Base-by-base conservation (phyloP, 2,888 invertebrate species). In the Hypercompe scribonia region DNA sequence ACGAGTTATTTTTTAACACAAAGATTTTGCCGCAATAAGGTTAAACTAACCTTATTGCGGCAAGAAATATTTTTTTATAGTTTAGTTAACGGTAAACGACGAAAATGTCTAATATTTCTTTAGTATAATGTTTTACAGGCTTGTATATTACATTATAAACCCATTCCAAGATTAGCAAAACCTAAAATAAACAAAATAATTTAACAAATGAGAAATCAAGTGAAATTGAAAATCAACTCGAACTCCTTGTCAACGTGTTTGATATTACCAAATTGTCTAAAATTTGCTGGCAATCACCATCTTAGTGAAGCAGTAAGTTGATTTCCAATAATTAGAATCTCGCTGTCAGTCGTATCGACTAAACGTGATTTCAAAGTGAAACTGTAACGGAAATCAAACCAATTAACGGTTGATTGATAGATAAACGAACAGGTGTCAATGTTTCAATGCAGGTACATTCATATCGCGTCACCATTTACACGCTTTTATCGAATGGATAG, bases 251-350 rank as follows among this genome's bases (percentile, higher is more conserved):
- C 66, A 83, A 83, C 79, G 77, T 81, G 71, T 76, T 75, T 77
- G 75, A 72, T 72, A 76, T 76, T 74, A 77, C 67, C 61, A 78
- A 78, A 80, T 76, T 77, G 72, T 78, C 78, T 74, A 76, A 81
- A 83, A 74, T 73, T 73, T 73, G 54, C 70, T 31, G 68, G 80
- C 80, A 78, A 84, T 84, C 74, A 79, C 73, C 72, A 81, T 84
- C 78, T 82, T 75, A 74, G 75, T 76, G 65, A 73, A 73, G 65
- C 66, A 67, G 76, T 72, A 80, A 74, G 75, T 80, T 77, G 77
- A 75, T 81, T 70, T 77, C 68, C 77, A 64, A 71, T 77, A 80
- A 83, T 78, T 83, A 78, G 73, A 71, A 70, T 42, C 63, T 36
- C 67, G 61, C 71, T 70, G 68, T 74, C 70, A 71, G 58, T 70